Evolutionary conservation across 2,797 vertebrate species (phyloP).

Genomic region (Allobates femoralis): DNA sequence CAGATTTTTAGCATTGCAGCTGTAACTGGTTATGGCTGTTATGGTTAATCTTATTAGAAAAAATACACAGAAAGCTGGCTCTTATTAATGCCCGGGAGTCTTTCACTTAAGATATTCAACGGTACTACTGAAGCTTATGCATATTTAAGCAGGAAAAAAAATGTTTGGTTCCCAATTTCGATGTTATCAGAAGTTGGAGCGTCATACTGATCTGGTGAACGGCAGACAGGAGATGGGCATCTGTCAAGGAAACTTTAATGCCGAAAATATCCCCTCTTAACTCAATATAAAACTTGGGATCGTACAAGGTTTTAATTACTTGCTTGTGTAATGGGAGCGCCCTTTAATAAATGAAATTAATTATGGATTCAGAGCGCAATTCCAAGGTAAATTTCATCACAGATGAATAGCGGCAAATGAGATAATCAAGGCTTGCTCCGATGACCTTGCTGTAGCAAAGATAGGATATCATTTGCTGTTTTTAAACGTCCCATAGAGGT

Average conservation of each 20-base stretch:
- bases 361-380: constrained; percentile 63
- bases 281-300: constrained; percentile 22
- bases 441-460: constrained; percentile 10
- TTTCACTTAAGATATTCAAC: constrained; percentile 36
- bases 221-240: not conserved
- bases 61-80: constrained; percentile 51
- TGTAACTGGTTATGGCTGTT: constrained; percentile 55
- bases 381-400: constrained; percentile 66
- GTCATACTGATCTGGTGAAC: not conserved
- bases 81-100: constrained; percentile 49
- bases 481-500: not conserved
- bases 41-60: constrained; percentile 55
- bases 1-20: constrained; percentile 44
- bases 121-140: constrained; percentile 40
- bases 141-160: constrained; percentile 55
- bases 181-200: constrained; percentile 39
- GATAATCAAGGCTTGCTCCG: constrained; percentile 8
- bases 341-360: constrained; percentile 56
- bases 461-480: not conserved
- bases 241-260: constrained; percentile 16
- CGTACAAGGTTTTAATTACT: constrained; percentile 23
- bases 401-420: constrained; percentile 70
- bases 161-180: constrained; percentile 35
- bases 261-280: not conserved
- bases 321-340: constrained; percentile 17